These are phyloP conservation scores for Schizaphis graminum DNA, from an alignment of 2,888 invertebrate species.

Conservation along the genomic window DNA sequence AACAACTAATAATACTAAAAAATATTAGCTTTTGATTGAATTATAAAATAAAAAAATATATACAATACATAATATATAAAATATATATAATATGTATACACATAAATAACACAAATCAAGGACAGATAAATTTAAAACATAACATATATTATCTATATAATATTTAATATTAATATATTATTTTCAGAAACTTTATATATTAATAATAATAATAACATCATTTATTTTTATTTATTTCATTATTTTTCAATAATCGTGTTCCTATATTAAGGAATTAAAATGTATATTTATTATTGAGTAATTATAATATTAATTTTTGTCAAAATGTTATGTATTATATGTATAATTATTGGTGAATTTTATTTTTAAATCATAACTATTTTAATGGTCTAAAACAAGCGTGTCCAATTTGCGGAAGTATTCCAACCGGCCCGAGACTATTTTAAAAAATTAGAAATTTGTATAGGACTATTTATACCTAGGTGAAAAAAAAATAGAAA, in stretches of 20 bases:
- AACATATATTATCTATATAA: background rate
- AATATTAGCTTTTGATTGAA: background rate
- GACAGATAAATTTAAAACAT: background rate
- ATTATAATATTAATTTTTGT: background rate
- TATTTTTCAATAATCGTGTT: slow-evolving; percentile 21
- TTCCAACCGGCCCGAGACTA: too few species aligned
- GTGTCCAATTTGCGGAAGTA: too few species aligned
- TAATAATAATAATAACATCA: background rate
- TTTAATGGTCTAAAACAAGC: background rate
- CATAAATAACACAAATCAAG: too few species aligned
- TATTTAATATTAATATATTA: background rate
- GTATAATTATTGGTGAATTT: background rate
- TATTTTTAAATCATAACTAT: background rate
- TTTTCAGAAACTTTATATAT: background rate
- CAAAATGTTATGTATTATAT: background rate
- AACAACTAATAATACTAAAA: background rate
- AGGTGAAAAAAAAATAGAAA: too few species aligned
- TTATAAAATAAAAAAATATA: background rate
- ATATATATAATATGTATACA: background rate
- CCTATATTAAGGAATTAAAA: slow-evolving; percentile 1
- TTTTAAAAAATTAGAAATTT: too few species aligned
- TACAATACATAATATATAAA: too few species aligned
- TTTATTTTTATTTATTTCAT: background rate
- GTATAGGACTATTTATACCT: too few species aligned
- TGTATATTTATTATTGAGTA: background rate